Base-by-base conservation (phyloP, 23 tunicate genomes). In the Trididemnum nubilum region DNA sequence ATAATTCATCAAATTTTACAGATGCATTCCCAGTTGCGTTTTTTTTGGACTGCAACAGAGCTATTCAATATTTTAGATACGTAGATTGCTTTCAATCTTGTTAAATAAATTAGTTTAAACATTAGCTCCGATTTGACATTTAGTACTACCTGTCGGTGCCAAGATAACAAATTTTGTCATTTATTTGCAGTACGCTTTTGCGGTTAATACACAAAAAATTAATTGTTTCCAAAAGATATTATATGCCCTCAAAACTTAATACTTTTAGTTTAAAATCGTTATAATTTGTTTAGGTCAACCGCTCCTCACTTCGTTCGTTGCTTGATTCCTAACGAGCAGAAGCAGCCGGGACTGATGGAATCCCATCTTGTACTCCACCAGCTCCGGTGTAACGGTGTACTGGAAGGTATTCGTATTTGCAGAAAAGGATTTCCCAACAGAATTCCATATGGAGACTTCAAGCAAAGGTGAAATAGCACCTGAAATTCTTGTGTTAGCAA, bases 331-430 rank as follows among this genome's bases (percentile, higher is more conserved):
- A 96, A 96, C 84, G 99, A 96, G 61, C 86, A 57, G 28, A 96
- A 96, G 61, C 37, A 72, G 22, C 94, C 97, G 34, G 99, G 99
- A 61, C 50, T 50, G 35, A 91, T 96, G 97, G 93, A 94, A 23
- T 78, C 92, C 32, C 91, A 96, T 77, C 85, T 96, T 19, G 97
- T 96, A 57, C 79, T 96, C 9, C 95, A 88, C 77, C 99, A 96
- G 87, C 89, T 96, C 1, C 78, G 99, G 34, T 96, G 99, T 75
- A 96, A 96, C 76, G 99, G 99, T 96, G 99, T 96, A 54, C 67
- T 96, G 87, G 99, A 96, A 92, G 99, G 99, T 79, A 96, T 96
- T 72, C 99, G 99, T 87, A 96, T 96, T 57, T 96, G 99, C 94
- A 89, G 99, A 80, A 86, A 87, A 63, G 99, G 99, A 58, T 96